Evolutionary conservation across 2,888 invertebrate species (phyloP), one percentile per base, ranked within the genome.

Genomic region (Lycaena phlaeas): DNA sequence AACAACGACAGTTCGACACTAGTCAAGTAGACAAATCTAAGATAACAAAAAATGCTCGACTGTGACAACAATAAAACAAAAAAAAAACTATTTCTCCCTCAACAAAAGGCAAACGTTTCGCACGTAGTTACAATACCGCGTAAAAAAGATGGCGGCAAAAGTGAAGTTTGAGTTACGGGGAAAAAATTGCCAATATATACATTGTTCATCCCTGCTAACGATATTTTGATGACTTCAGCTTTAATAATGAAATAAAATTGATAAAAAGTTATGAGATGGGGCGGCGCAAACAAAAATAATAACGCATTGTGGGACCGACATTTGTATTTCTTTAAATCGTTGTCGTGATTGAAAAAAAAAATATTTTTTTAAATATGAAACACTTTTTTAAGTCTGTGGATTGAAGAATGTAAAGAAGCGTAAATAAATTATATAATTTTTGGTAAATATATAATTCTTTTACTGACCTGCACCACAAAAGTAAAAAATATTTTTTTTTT

Each of bases 201-300:
- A 69, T 64, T 67, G 67, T 66, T 57, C 50, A 45, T 43, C 51
- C 57, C 51, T 52, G 59, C 72, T 81, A 81, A 81, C 77, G 81
- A 81, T 70, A 64, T 74, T 78, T 78, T 81, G 81, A 81, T 81
- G 77, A 74, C 64, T 67, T 60, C 58, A 63, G 54, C 57, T 64
- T 51, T 65, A 61, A 66, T 74, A 71, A 78, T 75, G 68, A 76
- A 76, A 77, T 69, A 66, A 71, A 61, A 72, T 30, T 39, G 18
- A 30, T 39, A 69, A 62, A 65, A 59, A 52, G 59, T 22, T 22
- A 22, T 9, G 9, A 34, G 18, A 34, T 31, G 5, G 34, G 34
- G 34, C 28, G 28, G 9, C 12, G 12, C n/a, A n/a, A 14, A 12
- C 14, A 52, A 59, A 65, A 61, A 62, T 58, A 56, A 53, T 51